Conservation (phyloP, 2,888 invertebrate genomes). For the Acrocyrtus sp. region DNA sequence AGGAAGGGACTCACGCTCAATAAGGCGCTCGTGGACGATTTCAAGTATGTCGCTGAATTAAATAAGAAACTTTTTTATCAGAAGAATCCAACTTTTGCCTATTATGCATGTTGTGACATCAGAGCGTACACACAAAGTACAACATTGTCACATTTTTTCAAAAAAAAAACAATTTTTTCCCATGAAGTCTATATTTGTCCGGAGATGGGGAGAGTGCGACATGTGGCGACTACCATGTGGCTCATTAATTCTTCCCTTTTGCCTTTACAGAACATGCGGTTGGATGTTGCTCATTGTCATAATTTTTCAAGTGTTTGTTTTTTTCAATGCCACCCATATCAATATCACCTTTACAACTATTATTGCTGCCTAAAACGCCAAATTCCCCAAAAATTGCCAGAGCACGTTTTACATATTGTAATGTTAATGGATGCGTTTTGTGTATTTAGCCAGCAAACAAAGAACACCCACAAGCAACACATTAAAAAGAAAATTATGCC, state of each 20-base stretch:
- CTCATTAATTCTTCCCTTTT: background rate
- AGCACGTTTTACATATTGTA: too few relatives aligned
- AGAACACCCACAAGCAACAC: conserved; percentile 16
- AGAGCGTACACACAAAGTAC: background rate
- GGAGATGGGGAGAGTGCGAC: too few relatives aligned
- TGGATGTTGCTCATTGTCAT: conserved; percentile 26
- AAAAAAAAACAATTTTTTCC: conserved; percentile 8
- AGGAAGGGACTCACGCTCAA: conserved; percentile 57
- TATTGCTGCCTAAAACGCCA: too few relatives aligned
- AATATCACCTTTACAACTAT: background rate
- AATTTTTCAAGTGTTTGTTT: too few relatives aligned
- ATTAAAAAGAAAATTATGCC: too few relatives aligned
- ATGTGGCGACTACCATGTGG: conserved; percentile 1
- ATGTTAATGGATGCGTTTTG: too few relatives aligned
- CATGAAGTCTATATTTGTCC: conserved; percentile 35
- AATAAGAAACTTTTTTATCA: too few relatives aligned
- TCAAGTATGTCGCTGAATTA: conserved; percentile 62
- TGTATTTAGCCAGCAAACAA: background rate
- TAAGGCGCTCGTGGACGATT: conserved; percentile 61
- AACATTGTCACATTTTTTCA: background rate
- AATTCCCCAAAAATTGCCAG: too few relatives aligned
- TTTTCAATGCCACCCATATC: conserved; percentile 19
- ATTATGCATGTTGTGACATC: background rate
- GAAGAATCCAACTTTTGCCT: background rate
- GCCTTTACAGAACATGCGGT: background rate